Evolutionary conservation across 2,797 vertebrate species (phyloP).

Genomic region (Poliocrania exsul): DNA sequence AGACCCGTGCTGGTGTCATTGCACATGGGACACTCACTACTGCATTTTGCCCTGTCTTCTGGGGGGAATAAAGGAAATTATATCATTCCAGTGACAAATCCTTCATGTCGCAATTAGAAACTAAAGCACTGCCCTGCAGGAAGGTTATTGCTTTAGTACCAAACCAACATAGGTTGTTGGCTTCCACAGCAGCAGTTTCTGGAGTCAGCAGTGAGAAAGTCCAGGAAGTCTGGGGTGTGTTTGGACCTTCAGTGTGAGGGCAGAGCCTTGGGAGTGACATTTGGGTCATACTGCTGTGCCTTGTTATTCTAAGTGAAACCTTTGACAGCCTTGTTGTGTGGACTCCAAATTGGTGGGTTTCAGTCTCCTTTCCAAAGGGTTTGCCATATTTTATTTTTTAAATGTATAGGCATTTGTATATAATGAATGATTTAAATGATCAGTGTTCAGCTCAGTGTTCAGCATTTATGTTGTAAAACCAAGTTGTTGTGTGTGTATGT

Average conservation of each 20-base stretch:
- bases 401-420: not conserved
- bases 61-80: not conserved
- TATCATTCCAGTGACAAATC: not conserved
- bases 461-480: not conserved
- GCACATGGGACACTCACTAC: not conserved
- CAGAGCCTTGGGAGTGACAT: not conserved
- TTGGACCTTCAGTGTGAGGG: not conserved
- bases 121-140: not conserved
- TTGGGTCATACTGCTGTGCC: not conserved
- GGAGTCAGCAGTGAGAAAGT: not conserved
- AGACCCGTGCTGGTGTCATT: not conserved
- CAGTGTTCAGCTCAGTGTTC: accelerated
- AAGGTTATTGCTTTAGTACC: accelerated
- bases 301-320: not conserved
- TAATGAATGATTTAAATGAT: not conserved
- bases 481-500: accelerated
- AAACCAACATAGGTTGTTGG: not conserved
- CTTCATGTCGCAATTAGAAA: not conserved
- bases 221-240: not conserved
- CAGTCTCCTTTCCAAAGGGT: not conserved
- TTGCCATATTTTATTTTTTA: not conserved
- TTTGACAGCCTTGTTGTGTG: not conserved
- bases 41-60: not conserved
- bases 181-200: not conserved
- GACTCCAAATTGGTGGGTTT: accelerated